Evolutionary conservation across 2,888 invertebrate genomes (phyloP).

Genomic region (Abscondita cerata): DNA sequence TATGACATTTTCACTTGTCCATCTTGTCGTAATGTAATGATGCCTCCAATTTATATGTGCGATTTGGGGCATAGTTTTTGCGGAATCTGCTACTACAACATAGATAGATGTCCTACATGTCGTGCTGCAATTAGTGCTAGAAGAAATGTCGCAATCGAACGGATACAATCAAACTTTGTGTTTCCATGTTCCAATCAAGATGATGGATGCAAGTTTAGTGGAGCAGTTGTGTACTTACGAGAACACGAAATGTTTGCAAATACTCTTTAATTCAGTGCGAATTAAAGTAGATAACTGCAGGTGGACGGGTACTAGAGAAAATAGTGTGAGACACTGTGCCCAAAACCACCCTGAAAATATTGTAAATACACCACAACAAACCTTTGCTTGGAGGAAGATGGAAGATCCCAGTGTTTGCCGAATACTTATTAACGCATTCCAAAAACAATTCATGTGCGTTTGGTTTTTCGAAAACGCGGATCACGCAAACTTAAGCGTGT

Average conservation of each 20-base stretch:
- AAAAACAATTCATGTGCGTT: background rate
- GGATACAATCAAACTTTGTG: constrained; percentile 3
- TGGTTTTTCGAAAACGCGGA: background rate
- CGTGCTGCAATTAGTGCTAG: background rate
- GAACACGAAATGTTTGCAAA: background rate
- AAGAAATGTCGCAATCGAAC: constrained; percentile 2
- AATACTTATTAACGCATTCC: background rate
- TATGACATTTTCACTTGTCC: constrained; percentile 2
- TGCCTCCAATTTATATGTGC: constrained; percentile 2
- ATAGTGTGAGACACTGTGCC: background rate
- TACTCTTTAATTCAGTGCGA: background rate
- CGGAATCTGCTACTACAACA: background rate
- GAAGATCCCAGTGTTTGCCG: background rate
- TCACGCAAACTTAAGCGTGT: background rate
- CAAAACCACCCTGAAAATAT: background rate
- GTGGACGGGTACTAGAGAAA: background rate
- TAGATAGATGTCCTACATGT: background rate
- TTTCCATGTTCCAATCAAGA: constrained; percentile 6
- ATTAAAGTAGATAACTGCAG: background rate
- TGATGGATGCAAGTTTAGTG: background rate
- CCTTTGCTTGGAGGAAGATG: no score
- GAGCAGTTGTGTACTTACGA: background rate
- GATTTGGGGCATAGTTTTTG: constrained; percentile 9
- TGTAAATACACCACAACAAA: background rate
- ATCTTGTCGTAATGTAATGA: background rate